Evolutionary conservation across 1,140 invertebrate genomes (phyloP), one percentile per base, ranked within the genome.

Genomic region (Ceratina australensis): DNA sequence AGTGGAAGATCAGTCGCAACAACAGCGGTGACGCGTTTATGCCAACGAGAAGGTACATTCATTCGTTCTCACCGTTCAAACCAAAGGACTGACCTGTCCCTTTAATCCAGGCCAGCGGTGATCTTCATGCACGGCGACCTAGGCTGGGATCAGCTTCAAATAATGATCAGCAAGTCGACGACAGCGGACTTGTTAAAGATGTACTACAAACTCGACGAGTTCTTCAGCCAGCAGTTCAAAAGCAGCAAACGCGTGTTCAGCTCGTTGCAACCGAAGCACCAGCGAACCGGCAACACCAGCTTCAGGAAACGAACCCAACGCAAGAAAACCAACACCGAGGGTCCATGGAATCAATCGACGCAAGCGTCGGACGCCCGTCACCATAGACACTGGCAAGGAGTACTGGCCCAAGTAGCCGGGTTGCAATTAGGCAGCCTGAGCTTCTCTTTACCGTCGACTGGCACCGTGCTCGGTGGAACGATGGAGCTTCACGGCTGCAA

Each of bases 111-210:
- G 80, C 96, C 97, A 18, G 97, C 97, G 0, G 95, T 97, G 83
- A 97, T 99, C 87, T 97, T 99, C 88, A 96, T 98, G 87, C 97
- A 99, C 90, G 97, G 98, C 20, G 96, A 97, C 85, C 93, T 99
- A 52, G 94, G 94, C 56, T 99, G 98, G 98, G 97, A 99, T 88
- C 97, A 98, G 90, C 93, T 98, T 16, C 98, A 99, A 93, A 94
- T 99, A 26, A 96, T 99, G 94, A 99, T 99, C 86, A 98, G 97
- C 18, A 97, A 98, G 91, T 98, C 98, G 28, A 99, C 98, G 0
- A 99, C 98, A 0, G 97, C 98, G 0, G 98, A 99, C 93, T 92
- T 33, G 28, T 33, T 33, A 33, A 33, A 33, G 28, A 33, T 33
- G 28, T 33, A 33, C 28, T 33, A 33, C 5, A 33, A 33, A 33